Percentiles rank a stretch among this genome's conserved stretches.
Conservation (phyloP, 2,888 invertebrate genomes). For the Pseudococcus longispinus region DNA sequence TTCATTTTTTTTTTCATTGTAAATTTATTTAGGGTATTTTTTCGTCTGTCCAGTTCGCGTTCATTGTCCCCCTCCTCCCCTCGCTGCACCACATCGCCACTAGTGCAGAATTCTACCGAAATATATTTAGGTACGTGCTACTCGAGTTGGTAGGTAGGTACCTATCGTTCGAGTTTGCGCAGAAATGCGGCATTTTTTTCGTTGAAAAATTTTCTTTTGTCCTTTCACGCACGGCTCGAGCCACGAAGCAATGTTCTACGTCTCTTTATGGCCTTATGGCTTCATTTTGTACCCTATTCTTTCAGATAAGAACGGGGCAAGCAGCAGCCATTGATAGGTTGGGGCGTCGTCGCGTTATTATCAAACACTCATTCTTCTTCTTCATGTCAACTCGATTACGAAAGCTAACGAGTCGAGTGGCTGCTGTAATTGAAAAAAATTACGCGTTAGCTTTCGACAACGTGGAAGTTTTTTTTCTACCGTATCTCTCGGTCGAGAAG, state of each 20-base stretch:
- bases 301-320: too few species aligned
- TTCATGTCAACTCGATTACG: not conserved
- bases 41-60: not conserved
- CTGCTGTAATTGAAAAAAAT: not conserved
- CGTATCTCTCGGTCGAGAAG: not conserved
- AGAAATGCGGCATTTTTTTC: not conserved
- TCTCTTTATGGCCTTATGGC: too few species aligned
- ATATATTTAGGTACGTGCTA: too few species aligned
- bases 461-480: not conserved
- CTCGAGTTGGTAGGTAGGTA: too few species aligned
- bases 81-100: too few species aligned
- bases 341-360: not conserved
- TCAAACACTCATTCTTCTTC: not conserved
- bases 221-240: not conserved
- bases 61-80: not conserved
- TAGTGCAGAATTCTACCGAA: too few species aligned
- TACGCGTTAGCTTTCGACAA: not conserved
- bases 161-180: not conserved
- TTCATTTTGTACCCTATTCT: too few species aligned
- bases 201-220: not conserved
- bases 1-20: not conserved
- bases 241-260: too few species aligned
- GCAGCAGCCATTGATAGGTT: not conserved
- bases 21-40: not conserved
- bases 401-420: not conserved